phyloP scores from a whole-genome alignment of 2,113 vertebrate species.

The Lophius piscatorius region DNA sequence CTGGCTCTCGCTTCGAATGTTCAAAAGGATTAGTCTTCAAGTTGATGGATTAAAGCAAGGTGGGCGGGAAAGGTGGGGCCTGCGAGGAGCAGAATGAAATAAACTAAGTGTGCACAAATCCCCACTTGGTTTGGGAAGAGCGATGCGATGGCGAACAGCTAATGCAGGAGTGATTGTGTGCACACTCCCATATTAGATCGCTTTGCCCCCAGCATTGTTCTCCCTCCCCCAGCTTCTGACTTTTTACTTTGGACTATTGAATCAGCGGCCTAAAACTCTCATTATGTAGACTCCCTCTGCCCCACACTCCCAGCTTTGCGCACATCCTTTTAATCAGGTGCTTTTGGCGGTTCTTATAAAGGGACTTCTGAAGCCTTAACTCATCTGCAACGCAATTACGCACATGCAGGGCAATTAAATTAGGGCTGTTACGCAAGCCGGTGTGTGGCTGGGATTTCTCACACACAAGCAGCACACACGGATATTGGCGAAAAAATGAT shows the following conservation, averaged over 20 bases:
- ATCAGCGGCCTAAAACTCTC: constrained; percentile 76
- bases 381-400: constrained; percentile 77
- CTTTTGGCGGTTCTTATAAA: constrained; percentile 69
- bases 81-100: constrained; percentile 49
- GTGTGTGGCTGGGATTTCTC: constrained; percentile 20
- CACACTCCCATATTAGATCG: constrained; percentile 35
- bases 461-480: constrained; percentile 1
- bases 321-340: constrained; percentile 72
- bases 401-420: constrained; percentile 77
- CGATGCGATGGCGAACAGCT: constrained; percentile 56
- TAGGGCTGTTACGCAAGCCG: constrained; percentile 58
- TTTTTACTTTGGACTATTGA: constrained; percentile 77
- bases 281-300: constrained; percentile 63
- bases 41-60: constrained; percentile 76
- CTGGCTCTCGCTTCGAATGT: constrained; percentile 68
- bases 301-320: constrained; percentile 48
- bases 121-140: constrained; percentile 41
- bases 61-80: constrained; percentile 53
- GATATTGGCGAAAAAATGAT: neutral
- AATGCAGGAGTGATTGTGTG: constrained; percentile 68
- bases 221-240: constrained; percentile 41
- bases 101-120: constrained; percentile 55
- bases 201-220: constrained; percentile 49
- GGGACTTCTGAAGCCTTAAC: constrained; percentile 64
- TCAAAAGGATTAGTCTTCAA: constrained; percentile 70